phyloP scores from a whole-genome alignment of 2,113 vertebrate species.

The Sebastes schlegelii region DNA sequence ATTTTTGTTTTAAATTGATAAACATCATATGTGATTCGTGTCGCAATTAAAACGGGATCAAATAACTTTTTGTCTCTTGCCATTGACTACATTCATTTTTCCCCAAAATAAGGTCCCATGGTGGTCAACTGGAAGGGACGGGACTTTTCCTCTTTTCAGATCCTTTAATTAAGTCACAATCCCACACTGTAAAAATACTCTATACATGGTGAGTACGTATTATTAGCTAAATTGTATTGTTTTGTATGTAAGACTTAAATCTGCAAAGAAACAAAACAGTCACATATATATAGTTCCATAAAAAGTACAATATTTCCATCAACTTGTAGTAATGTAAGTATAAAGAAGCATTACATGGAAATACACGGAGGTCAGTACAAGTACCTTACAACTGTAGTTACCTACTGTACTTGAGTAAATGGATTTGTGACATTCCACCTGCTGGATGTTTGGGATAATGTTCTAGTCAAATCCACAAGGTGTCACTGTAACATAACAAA shows the following conservation, averaged over 20 bases:
- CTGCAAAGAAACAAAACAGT: not conserved
- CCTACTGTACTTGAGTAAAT: not conserved
- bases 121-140: no score
- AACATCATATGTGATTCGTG: no score
- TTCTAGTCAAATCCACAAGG: constrained; percentile 28
- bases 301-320: not conserved
- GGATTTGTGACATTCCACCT: not conserved
- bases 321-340: not conserved
- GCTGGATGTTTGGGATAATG: not conserved
- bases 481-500: constrained; percentile 1
- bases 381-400: not conserved
- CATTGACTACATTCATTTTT: no score
- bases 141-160: not conserved
- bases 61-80: no score
- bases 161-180: not conserved
- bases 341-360: not conserved
- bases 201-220: not conserved
- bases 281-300: not conserved
- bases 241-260: not conserved
- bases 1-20: no score
- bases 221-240: not conserved
- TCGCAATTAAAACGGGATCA: no score
- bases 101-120: no score
- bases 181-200: not conserved
- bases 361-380: not conserved